A percentile compares a stretch with the other conserved stretches of the same genome.
Conservation (phyloP, 2,888 invertebrate genomes). For the Clusia tigrina region DNA sequence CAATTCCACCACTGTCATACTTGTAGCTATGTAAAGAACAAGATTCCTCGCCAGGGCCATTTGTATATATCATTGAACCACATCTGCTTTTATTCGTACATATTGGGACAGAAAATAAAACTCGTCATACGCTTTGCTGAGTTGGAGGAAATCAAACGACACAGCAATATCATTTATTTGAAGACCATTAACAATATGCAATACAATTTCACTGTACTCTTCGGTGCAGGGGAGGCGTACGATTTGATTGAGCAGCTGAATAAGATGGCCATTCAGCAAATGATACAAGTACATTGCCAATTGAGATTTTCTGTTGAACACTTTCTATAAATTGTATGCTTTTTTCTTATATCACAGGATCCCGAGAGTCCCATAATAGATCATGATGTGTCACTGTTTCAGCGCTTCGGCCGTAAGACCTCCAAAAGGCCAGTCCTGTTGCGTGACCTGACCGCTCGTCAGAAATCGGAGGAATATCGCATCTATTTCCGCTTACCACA, state of each 20-base stretch:
- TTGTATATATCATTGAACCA: constrained; percentile 96
- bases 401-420: constrained; percentile 85
- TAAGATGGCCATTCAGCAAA: constrained; percentile 95
- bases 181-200: constrained; percentile 82
- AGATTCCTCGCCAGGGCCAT: constrained; percentile 95
- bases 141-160: constrained; percentile 78
- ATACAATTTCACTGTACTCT: constrained; percentile 91
- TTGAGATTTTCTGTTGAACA: constrained; percentile 12
- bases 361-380: constrained; percentile 92
- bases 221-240: constrained; percentile 89
- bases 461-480: constrained; percentile 91
- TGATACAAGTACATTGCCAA: constrained; percentile 55
- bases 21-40: constrained; percentile 90
- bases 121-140: constrained; percentile 81
- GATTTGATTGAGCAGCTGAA: constrained; percentile 93
- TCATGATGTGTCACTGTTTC: constrained; percentile 84
- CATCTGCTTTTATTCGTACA: constrained; percentile 94
- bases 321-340: constrained; percentile 23
- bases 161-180: constrained; percentile 83
- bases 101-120: constrained; percentile 89
- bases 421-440: constrained; percentile 93
- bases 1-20: not conserved
- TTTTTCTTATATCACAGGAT: constrained; percentile 67
- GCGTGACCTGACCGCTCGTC: constrained; percentile 92
- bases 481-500: constrained; percentile 85